Base-by-base conservation (phyloP, 2,888 invertebrate species). In the Epistrophe eligans region DNA sequence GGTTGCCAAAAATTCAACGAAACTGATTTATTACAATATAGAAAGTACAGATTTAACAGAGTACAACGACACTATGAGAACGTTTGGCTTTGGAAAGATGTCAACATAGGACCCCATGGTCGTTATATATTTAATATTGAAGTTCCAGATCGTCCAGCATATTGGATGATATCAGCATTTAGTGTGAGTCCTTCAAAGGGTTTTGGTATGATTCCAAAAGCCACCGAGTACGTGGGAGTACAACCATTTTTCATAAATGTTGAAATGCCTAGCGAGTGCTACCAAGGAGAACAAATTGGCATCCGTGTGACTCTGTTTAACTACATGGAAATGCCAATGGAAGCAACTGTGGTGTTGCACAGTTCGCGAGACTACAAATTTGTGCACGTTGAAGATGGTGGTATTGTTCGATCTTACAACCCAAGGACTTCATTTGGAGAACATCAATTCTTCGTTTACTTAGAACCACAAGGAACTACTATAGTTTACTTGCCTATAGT, bases 231-330 rank as follows among this genome's bases (percentile, higher is more conserved):
- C 92, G 95, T 97, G 35, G 98, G 98, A 15, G 96, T 98, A 0
- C 94, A 98, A 50, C 98, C 98, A 17, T 98, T 99, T 95, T 99
- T 97, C 93, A 98, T 99, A 90, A 97, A 97, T 90, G 97, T 98
- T 66, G 99, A 99, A 92, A 98, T 98, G 94, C 98, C 99, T 0
- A 94, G 94, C 0, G 93, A 94, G 43, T 96, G 97, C 90, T 95
- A 96, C 48, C 97, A 98, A 92, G 99, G 99, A 6, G 99, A 99
- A 93, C 98, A 99, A 93, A 95, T 99, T 45, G 99, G 99, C 11
- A 95, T 99, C 40, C 95, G 99, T 38, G 97, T 98, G 0, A 96
- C 97, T 0, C 97, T 99, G 9, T 99, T 99, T 93, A 99, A 99
- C 94, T 98, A 98, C 93, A 96, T 97, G 96, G 95, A 95, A 64